Evolutionary conservation across 2,797 vertebrate species (phyloP), one percentile per base, ranked within the genome.

Genomic region (Danionella dracula): DNA sequence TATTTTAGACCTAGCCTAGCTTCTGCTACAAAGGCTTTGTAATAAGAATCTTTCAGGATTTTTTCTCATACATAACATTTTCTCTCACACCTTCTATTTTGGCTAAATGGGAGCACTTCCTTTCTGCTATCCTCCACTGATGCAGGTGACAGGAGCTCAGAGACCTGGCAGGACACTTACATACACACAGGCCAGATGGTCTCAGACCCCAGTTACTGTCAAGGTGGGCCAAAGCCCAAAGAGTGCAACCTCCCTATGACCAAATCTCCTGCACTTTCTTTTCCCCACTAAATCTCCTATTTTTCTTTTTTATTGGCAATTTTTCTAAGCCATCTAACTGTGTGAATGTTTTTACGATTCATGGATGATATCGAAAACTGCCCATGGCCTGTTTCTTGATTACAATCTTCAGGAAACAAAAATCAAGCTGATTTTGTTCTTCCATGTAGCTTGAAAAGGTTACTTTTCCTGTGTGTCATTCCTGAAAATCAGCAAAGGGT

Each of bases 131-230:
- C 72, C 77, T 76, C 78, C 73, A 74, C 69, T 78, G 71, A 65
- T 78, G 73, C 76, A 78, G 76, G 78, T 79, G 78, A 79, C 74
- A 68, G 76, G 76, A 79, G 70, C 72, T 70, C 64, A 70, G 72
- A 79, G 71, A 75, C 75, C 74, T 77, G 74, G 76, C 71, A 76
- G 61, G 59, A 65, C 66, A 59, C 60, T 46, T 62, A 66, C 55
- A 58, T 55, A 69, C 54, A 75, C 62, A 63, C 38, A 74, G 69
- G 69, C 78, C 78, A 79, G 78, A 79, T 79, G 76, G 78, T 78
- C 73, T 60, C 67, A 76, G 78, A 79, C 76, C 78, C 75, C 66
- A 29, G 59, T 70, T 69, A 79, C 76, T 71, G 76, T 74, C 72
- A 79, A 78, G 73, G 78, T 79, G 74, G 76, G 69, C 73, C 66